phyloP scores from a whole-genome alignment of 1,140 invertebrate genomes.

The Heterodera carotae region DNA sequence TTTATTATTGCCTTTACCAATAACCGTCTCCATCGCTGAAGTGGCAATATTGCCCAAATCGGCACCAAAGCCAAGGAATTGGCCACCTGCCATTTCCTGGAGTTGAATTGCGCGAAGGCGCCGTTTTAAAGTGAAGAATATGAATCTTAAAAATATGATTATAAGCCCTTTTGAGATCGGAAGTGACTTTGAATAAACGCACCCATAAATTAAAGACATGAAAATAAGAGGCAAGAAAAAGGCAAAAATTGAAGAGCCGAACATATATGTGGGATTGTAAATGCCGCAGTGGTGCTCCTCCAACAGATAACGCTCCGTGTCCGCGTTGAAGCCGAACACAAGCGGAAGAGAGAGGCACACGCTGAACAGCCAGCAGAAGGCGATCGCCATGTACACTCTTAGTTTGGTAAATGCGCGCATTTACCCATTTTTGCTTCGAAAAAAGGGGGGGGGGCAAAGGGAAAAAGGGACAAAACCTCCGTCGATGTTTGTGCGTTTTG shows the following conservation, averaged over 20 bases:
- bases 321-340: conserved; percentile 46
- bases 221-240: conserved; percentile 63
- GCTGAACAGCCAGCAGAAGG: conserved; percentile 62
- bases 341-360: conserved; percentile 56
- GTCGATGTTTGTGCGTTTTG: conserved; percentile 62
- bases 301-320: conserved; percentile 46
- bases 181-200: background rate
- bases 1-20: conserved; percentile 43
- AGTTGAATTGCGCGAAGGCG: conserved; percentile 45
- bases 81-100: conserved; percentile 64
- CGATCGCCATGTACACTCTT: conserved; percentile 59
- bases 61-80: conserved; percentile 63
- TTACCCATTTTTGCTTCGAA: too few relatives aligned
- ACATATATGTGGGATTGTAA: conserved; percentile 59
- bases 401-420: too few relatives aligned
- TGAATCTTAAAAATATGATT: conserved; percentile 41
- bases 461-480: conserved; percentile 26
- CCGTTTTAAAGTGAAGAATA: conserved; percentile 61
- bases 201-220: conserved; percentile 62
- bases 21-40: conserved; percentile 62
- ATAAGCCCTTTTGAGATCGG: background rate
- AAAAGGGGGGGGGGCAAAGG: background rate
- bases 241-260: conserved; percentile 58
- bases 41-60: conserved; percentile 63
- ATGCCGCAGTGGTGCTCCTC: conserved; percentile 64